Evolutionary conservation across 1,140 invertebrate genomes (phyloP), one percentile per base, ranked within the genome.

Genomic region (Helicorthomorpha holstii): DNA sequence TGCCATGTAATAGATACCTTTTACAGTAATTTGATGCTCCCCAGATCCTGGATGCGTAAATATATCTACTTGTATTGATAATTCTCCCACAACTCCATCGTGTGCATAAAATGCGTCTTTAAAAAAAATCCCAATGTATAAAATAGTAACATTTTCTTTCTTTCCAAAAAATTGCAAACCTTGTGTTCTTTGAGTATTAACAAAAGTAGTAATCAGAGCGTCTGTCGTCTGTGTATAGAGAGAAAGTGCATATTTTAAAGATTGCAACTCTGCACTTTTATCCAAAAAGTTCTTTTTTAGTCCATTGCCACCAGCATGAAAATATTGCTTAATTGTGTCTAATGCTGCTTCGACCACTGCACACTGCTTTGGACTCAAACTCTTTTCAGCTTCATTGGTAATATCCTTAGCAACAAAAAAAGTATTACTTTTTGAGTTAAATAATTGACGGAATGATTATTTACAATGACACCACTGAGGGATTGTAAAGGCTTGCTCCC

Each of bases 211-310:
- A 61, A 99, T 98, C 27, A 99, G 75, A 2, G 94, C 92, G 63
- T 99, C 96, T 3, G 96, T 99, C 3, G 96, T 97, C 73, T 99
- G 95, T 1, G 96, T 99, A 73, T 99, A 99, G 42, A 99, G 71
- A 48, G 92, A 97, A 14, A 99, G 75, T 1, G 96, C 96, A 63
- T 99, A 98, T 65, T 93, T 78, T 46, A 99, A 71, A 51, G 91
- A 96, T 67, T 97, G 91, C 22, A 99, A 69, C 65, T 99, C 96
- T 0, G 89, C 73, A 54, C 90, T 96, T 71, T 98, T 98, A 63
- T 99, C 96, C 27, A 99, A 73, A 76, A 96, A 99, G 1, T 82
- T 85, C 66, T 98, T 98, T 74, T 98, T 98, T n/a, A 99, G 73
- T 16, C 96, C 96, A 63, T 95, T 94, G 27, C 95, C 96, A 23